Conservation (phyloP, 2,797 vertebrate species). For the Acrocephalus scirpaceus region DNA sequence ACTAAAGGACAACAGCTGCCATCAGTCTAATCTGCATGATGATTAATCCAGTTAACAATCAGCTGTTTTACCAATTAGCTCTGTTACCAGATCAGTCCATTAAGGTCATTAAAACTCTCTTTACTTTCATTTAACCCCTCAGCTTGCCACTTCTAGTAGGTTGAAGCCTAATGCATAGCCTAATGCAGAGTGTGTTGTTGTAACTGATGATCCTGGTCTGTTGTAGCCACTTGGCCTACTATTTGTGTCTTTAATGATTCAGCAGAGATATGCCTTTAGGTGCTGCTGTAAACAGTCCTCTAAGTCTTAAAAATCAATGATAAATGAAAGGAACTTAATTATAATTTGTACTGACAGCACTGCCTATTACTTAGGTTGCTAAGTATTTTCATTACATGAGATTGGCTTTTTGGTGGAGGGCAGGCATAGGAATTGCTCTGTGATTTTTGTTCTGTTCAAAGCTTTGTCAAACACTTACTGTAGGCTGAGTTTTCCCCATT, state of each 20-base stretch:
- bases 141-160: background rate
- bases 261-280: constrained; percentile 5
- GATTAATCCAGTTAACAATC: background rate
- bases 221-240: background rate
- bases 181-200: background rate
- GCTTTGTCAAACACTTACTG: background rate
- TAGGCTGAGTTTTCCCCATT: background rate
- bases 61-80: background rate
- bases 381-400: background rate
- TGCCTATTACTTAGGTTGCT: constrained; percentile 21
- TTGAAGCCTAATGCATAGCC: background rate
- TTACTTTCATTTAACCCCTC: background rate
- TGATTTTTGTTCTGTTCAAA: background rate
- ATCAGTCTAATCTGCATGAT: background rate
- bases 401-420: background rate
- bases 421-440: background rate
- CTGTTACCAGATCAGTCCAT: background rate
- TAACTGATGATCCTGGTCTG: background rate
- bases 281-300: background rate
- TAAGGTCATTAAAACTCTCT: background rate
- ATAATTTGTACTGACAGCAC: background rate
- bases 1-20: background rate
- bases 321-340: constrained; percentile 41
- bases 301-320: constrained; percentile 29
- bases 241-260: background rate